phyloP scores from a whole-genome alignment of 2,797 vertebrate species.

The Sebastes minor region DNA sequence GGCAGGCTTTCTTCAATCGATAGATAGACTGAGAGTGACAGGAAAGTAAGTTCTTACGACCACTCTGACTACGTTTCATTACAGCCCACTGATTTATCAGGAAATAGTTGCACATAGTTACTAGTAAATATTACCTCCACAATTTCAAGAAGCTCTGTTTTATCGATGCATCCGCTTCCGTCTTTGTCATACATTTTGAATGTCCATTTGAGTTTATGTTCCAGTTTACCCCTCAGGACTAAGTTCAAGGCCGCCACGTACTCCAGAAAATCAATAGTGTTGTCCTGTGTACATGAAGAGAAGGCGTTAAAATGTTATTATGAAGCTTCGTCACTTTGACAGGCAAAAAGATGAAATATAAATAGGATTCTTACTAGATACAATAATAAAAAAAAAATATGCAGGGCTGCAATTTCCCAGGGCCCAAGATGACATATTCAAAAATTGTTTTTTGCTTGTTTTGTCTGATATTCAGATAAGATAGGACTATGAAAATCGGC shows the following conservation, averaged over 20 bases:
- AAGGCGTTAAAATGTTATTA: background rate
- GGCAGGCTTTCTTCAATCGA: conserved; percentile 92
- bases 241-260: conserved; percentile 95
- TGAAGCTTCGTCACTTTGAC: background rate
- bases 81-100: background rate
- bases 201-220: conserved; percentile 96
- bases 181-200: conserved; percentile 98
- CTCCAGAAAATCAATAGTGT: conserved; percentile 97
- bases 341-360: background rate
- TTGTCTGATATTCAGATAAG: background rate
- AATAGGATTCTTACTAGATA: background rate
- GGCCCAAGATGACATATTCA: background rate
- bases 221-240: conserved; percentile 92
- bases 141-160: conserved; percentile 89
- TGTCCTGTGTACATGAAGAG: conserved; percentile 82
- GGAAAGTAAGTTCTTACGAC: conserved; percentile 16
- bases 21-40: conserved; percentile 89
- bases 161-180: conserved; percentile 95
- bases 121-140: conserved; percentile 77
- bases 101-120: background rate
- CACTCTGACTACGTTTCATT: background rate
- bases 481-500: background rate
- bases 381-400: background rate
- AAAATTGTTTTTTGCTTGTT: background rate
- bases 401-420: background rate